Percentiles rank a stretch among this genome's conserved stretches.
Evolutionary conservation across 2,113 vertebrate genomes (phyloP).

Genomic region (Rutilus rutilus): DNA sequence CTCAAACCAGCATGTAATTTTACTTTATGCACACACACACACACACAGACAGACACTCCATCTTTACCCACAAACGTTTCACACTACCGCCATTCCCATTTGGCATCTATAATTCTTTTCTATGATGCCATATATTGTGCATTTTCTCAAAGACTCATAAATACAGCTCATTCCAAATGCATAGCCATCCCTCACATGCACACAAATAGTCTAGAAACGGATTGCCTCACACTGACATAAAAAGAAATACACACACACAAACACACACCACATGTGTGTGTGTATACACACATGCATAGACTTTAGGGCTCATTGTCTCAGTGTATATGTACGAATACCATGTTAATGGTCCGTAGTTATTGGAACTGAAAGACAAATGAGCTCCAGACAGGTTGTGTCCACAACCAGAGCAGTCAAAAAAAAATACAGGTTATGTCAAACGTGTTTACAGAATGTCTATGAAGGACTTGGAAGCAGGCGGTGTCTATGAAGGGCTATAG

Average conservation of each 20-base stretch:
- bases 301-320: neutral
- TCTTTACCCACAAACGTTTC: constrained; percentile 15
- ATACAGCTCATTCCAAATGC: constrained; percentile 56
- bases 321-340: neutral
- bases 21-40: constrained; percentile 8
- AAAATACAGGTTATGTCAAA: constrained; percentile 7
- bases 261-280: too few species aligned
- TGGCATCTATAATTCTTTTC: constrained; percentile 2
- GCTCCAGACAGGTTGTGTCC: constrained; percentile 12
- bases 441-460: constrained; percentile 15
- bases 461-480: neutral
- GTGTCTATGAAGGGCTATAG: constrained; percentile 7
- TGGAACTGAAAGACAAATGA: constrained; percentile 26
- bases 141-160: constrained; percentile 45
- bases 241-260: constrained; percentile 8
- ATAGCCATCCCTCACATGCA: constrained; percentile 45
- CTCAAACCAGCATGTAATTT: constrained; percentile 10
- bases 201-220: constrained; percentile 39
- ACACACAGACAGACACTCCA: neutral
- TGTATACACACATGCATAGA: too few species aligned
- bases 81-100: constrained; percentile 13
- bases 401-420: constrained; percentile 14
- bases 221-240: constrained; percentile 35
- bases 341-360: constrained; percentile 9
- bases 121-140: constrained; percentile 39